Base-by-base conservation (phyloP, 1,140 invertebrate species). In the Trichoplusia ni region DNA sequence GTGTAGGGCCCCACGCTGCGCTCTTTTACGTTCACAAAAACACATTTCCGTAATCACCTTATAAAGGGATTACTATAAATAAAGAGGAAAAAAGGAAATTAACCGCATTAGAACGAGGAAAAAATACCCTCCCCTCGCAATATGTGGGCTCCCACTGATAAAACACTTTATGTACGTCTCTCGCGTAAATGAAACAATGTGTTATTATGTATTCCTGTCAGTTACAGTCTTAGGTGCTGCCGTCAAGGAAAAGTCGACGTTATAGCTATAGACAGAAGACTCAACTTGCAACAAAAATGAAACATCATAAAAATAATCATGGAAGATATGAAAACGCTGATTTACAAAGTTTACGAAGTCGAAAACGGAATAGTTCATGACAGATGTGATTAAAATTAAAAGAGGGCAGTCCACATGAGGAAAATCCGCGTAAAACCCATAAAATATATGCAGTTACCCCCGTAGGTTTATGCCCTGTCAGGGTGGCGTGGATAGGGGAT, bases 41-140 rank as follows among this genome's bases (percentile, higher is more conserved):
- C 83, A 88, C 83, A 82, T 82, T 82, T 76, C 77, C 77, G 88
- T 90, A 90, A 90, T 90, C 88, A 85, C 85, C 85, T 90, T 90
- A 90, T 90, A 90, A 89, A 83, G 84, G 82, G 86, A 90, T 90
- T 90, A 90, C 88, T 82, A 85, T 89, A 89, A 89, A 89, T 89
- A 89, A 89, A 89, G 78, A 89, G 84, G 86, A 89, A 89, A 69
- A 85, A 86, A 89, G 81, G 82, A 84, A 86, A 89, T 88, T 89
- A 89, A 89, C 85, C 87, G 87, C 85, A 88, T 90, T 88, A 90
- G 76, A 46, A 79, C 69, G 77, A 84, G 85, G 83, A 86, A 88
- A 88, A 89, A 86, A 83, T 81, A 63, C 77, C 69, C 67, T 77
- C 84, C 85, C 86, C 81, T 82, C 72, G 75, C 84, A 87, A 87